Base-by-base conservation (phyloP, 2,797 vertebrate genomes). In the Alosa sapidissima region DNA sequence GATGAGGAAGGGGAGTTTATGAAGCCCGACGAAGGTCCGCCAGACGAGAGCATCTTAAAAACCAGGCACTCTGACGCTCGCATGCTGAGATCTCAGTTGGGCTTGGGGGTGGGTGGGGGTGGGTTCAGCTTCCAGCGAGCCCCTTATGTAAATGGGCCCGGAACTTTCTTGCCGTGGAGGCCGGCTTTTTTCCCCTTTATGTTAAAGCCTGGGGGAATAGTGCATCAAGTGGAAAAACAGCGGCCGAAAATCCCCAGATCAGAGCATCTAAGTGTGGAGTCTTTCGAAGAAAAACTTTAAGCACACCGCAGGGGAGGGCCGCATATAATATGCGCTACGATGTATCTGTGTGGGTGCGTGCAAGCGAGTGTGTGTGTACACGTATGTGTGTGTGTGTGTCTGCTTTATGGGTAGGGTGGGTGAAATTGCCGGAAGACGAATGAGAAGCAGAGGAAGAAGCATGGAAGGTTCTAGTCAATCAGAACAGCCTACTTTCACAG, bases 191-290 rank as follows among this genome's bases (percentile, higher is more conserved):
- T 93, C 92, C 68, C 41, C 93, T 93, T 93, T 89, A 94, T 94
- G 95, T 94, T 94, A 95, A 95, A 95, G 95, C 93, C 91, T 84
- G 92, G 90, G 90, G 85, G 92, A 92, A 93, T 93, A 94, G 92
- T 92, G 94, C 93, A 94, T 93, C 92, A 94, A 95, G 93, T 93
- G 89, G 93, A 94, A 95, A 93, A 92, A 47, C 72, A 78, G 72
- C 72, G 91, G 92, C 93, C 92, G 89, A 94, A 95, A 95, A 94
- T 93, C 94, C 93, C 90, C 91, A 95, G 93, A 94, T 95, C 91
- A 94, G 92, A 88, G 94, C 93, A 91, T 92, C 86, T 94, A 92
- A 93, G 91, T 93, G 93, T 93, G 91, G 92, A 95, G 91, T 87
- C 84, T 82, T 86, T 91, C 91, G 91, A 90, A 89, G 33, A 54